Base-by-base conservation (phyloP, 2,113 vertebrate genomes). In the Brienomyrus brachyistius region DNA sequence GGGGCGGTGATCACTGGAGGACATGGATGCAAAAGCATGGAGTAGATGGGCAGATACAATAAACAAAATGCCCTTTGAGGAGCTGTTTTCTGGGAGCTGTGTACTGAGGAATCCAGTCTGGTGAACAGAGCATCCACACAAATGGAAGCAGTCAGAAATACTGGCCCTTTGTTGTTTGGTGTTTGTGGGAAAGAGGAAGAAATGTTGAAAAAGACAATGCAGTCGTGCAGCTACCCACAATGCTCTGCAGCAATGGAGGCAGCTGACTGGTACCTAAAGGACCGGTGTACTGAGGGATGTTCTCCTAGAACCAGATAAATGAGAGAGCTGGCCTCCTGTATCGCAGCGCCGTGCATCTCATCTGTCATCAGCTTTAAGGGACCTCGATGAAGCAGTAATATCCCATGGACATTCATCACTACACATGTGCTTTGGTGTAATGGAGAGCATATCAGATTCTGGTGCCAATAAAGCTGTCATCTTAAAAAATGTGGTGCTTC, bases 221-320 rank as follows among this genome's bases (percentile, higher is more conserved):
- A 48, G n/a, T 6, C 23, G 8, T 47, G 19, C 45, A 84, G 82
- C 23, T 48, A 84, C 82, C 10, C 40, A 84, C 82, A 47, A 48
- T 84, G 82, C 82, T 48, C 17, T 84, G 43, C 40, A 48, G 45
- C 8, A 23, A n/a, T 19, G 35, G 35, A 43, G 74, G 31, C 74
- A 80, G 74, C 74, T 84, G 82, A 21, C 82, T 84, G 82, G 82
- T 48, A 84, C 82, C 82, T 48, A 84, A n/a, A 84, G 82, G 82
- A 47, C 21, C 82, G 11, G 40, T 4, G 2, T 48, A 83, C 43
- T 48, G 80, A 48, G 80, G 45, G 43, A 21, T 48, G 45, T 45
- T 82, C 31, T 82, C 23, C 83, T 23, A n/a, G 47, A 23, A 47
- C 6, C 83, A 48, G 45, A n/a, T 9, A 50, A 31, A 45, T 43